These are phyloP conservation scores for Tenualosa thibaudeaui DNA, from an alignment of 2,797 vertebrate genomes.

Conservation along the genomic window DNA sequence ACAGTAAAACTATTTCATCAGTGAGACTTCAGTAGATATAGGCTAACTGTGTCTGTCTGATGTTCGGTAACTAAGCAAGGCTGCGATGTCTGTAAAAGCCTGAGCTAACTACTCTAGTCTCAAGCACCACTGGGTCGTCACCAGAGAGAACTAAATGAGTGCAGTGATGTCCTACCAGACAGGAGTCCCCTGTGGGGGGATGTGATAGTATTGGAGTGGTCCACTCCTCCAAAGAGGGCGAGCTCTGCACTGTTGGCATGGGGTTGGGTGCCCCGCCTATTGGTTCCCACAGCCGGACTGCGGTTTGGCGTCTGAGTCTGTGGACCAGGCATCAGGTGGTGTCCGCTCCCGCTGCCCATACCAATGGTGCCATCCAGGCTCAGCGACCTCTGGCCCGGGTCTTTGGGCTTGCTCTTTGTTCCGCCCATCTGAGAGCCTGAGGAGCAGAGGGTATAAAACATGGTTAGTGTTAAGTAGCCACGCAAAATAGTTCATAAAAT, in stretches of 20 bases:
- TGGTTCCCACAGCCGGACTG: constrained; percentile 77
- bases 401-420: constrained; percentile 95
- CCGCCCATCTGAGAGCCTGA: constrained; percentile 83
- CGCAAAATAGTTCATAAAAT: no score
- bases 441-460: background rate
- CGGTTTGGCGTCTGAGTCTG: constrained; percentile 88
- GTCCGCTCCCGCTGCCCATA: constrained; percentile 69
- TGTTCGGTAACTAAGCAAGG: background rate
- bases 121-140: background rate
- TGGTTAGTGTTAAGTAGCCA: background rate
- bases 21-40: no score
- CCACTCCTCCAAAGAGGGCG: constrained; percentile 90
- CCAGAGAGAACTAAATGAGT: background rate
- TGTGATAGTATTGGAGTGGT: constrained; percentile 83
- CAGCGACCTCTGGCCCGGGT: constrained; percentile 89
- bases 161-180: constrained; percentile 61
- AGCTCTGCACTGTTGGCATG: constrained; percentile 82
- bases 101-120: background rate
- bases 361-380: constrained; percentile 84
- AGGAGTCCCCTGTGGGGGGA: constrained; percentile 82
- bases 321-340: constrained; percentile 70
- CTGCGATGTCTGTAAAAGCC: background rate
- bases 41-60: no score
- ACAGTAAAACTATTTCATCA: no score
- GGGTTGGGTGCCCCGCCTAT: constrained; percentile 75